These are phyloP conservation scores for Aphyosemion australe DNA, from an alignment of 2,113 vertebrate species.

Conservation along the genomic window DNA sequence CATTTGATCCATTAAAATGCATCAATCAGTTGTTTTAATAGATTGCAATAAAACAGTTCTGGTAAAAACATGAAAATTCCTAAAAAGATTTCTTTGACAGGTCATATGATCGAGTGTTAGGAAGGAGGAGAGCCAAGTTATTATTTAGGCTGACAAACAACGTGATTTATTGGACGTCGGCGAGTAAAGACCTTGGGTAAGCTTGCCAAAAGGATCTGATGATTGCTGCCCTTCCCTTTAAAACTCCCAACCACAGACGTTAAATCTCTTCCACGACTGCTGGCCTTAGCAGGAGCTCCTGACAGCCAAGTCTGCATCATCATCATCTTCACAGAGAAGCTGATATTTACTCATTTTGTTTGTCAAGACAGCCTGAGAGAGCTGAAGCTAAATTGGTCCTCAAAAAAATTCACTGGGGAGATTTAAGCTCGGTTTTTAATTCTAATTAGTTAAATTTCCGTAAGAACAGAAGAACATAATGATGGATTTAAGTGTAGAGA, in stretches of 20 bases:
- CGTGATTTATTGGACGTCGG: conserved; percentile 29
- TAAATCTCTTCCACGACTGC: conserved; percentile 60
- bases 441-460: conserved; percentile 11
- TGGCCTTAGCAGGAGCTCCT: conserved; percentile 40
- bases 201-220: conserved; percentile 47
- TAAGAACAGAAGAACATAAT: conserved; percentile 8
- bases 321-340: conserved; percentile 8
- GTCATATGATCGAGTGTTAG: background rate
- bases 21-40: too few species aligned
- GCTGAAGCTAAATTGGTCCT: background rate
- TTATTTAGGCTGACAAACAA: conserved; percentile 24
- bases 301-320: conserved; percentile 48
- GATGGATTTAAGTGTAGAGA: conserved; percentile 25
- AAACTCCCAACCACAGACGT: conserved; percentile 31
- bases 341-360: background rate
- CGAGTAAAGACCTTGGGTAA: conserved; percentile 40
- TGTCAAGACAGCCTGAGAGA: too few species aligned
- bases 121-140: background rate
- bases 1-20: too few species aligned
- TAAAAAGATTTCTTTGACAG: too few species aligned
- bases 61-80: background rate
- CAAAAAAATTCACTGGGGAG: background rate
- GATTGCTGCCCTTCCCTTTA: conserved; percentile 25
- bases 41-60: too few species aligned
- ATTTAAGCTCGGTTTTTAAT: conserved; percentile 1